Evolutionary conservation across 2,888 invertebrate genomes (phyloP).

Genomic region (Chymomyza procnemis): DNA sequence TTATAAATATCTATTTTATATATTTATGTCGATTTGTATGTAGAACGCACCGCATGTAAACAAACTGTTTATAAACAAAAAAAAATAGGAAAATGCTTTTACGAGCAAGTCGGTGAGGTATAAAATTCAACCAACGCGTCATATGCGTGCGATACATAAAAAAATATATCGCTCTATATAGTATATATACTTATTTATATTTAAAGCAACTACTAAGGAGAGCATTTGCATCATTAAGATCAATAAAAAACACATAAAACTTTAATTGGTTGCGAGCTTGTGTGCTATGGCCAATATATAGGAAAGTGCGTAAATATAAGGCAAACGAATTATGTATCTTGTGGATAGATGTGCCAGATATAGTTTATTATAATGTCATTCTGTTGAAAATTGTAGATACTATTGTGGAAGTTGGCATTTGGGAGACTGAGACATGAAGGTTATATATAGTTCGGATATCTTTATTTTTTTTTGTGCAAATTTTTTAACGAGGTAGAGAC

Average conservation of each 20-base stretch:
- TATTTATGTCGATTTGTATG: background rate
- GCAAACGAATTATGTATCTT: too few relatives aligned
- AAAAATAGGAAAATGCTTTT: slow-evolving; percentile 47
- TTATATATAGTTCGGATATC: too few relatives aligned
- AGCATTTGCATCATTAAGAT: background rate
- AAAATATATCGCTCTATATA: background rate
- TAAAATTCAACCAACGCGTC: slow-evolving; percentile 13
- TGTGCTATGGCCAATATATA: background rate
- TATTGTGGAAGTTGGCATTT: too few relatives aligned
- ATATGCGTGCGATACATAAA: background rate
- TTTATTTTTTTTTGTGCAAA: too few relatives aligned
- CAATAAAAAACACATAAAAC: slow-evolving; percentile 1
- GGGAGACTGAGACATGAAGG: too few relatives aligned
- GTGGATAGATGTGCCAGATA: too few relatives aligned
- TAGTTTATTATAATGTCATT: too few relatives aligned
- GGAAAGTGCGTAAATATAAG: slow-evolving; percentile 2
- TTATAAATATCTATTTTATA: slow-evolving; percentile 25
- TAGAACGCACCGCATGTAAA: slow-evolving; percentile 48
- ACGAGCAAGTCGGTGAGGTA: slow-evolving; percentile 33
- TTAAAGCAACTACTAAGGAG: slow-evolving; percentile 4
- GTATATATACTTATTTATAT: background rate
- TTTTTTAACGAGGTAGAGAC: too few relatives aligned
- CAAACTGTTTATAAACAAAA: slow-evolving; percentile 60
- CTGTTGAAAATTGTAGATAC: too few relatives aligned
- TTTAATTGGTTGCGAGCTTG: background rate